Evolutionary conservation across 2,113 vertebrate species (phyloP).

Genomic region (Hassar affinis): DNA sequence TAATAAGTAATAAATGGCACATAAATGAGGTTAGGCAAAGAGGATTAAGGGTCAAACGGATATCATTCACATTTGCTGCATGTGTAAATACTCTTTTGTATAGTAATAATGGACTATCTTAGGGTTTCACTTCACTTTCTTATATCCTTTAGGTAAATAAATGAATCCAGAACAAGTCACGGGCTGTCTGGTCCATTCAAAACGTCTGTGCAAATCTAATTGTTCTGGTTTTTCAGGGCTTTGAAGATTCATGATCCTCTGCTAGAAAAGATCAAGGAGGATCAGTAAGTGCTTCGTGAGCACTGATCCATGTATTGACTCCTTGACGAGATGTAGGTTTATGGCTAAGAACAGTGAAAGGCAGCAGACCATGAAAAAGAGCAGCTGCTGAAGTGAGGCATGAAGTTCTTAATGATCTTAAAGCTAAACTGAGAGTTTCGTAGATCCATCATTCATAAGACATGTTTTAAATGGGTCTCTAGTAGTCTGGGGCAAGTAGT

Average conservation of each 20-base stretch:
- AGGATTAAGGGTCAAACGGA: neutral
- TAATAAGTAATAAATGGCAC: neutral
- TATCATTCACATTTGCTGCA: neutral
- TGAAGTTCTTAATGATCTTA: neutral
- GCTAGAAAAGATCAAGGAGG: neutral
- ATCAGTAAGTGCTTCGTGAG: conserved; percentile 6
- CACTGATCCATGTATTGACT: conserved; percentile 22
- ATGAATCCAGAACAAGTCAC: conserved; percentile 19
- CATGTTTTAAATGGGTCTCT: neutral
- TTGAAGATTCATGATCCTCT: conserved; percentile 7
- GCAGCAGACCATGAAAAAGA: conserved; percentile 5
- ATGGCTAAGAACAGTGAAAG: neutral
- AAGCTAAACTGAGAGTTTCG: neutral
- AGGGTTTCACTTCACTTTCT: neutral
- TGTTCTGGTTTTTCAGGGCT: neutral
- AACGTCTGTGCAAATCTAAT: conserved; percentile 54
- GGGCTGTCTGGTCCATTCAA: conserved; percentile 51
- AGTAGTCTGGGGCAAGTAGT: neutral
- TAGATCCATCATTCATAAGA: neutral
- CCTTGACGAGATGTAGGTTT: conserved; percentile 17
- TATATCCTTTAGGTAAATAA: conserved; percentile 2
- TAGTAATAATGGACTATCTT: neutral
- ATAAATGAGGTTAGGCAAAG: neutral
- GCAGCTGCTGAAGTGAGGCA: neutral
- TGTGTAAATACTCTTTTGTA: neutral